Evolutionary conservation across 2,888 invertebrate genomes (phyloP).

Genomic region (Merodon equestris): DNA sequence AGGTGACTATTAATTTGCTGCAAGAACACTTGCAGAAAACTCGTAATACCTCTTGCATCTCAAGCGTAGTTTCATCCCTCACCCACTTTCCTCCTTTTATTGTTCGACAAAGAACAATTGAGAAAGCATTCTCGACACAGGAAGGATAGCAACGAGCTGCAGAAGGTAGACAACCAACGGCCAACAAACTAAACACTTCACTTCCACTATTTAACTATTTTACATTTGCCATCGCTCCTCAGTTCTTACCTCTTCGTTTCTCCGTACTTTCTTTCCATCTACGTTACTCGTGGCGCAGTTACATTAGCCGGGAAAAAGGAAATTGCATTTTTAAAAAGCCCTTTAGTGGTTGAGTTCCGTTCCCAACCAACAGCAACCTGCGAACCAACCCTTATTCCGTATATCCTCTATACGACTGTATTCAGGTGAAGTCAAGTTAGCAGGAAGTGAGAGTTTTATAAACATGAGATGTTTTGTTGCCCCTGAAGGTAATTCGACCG

Average conservation of each 20-base stretch:
- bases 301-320: slow-evolving; percentile 42
- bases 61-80: slow-evolving; percentile 32
- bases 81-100: slow-evolving; percentile 26
- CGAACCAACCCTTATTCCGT: slow-evolving; percentile 2
- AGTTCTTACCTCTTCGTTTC: too few relatives aligned
- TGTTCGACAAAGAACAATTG: slow-evolving; percentile 48
- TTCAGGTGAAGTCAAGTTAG: slow-evolving; percentile 42
- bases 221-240: background rate
- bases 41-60: slow-evolving; percentile 40
- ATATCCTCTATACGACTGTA: slow-evolving; percentile 5
- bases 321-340: slow-evolving; percentile 64
- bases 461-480: slow-evolving; percentile 60
- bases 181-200: slow-evolving; percentile 47
- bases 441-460: slow-evolving; percentile 53
- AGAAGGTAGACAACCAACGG: slow-evolving; percentile 10
- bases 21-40: slow-evolving; percentile 59
- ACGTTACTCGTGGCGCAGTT: background rate
- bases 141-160: slow-evolving; percentile 17
- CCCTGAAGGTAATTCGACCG: slow-evolving; percentile 1
- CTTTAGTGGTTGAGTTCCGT: slow-evolving; percentile 56
- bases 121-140: slow-evolving; percentile 8
- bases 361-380: slow-evolving; percentile 9
- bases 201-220: slow-evolving; percentile 22
- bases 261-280: too few relatives aligned
- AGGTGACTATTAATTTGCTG: slow-evolving; percentile 68